Base-by-base conservation (phyloP, 2,797 vertebrate species). In the Bradypodion ventrale region DNA sequence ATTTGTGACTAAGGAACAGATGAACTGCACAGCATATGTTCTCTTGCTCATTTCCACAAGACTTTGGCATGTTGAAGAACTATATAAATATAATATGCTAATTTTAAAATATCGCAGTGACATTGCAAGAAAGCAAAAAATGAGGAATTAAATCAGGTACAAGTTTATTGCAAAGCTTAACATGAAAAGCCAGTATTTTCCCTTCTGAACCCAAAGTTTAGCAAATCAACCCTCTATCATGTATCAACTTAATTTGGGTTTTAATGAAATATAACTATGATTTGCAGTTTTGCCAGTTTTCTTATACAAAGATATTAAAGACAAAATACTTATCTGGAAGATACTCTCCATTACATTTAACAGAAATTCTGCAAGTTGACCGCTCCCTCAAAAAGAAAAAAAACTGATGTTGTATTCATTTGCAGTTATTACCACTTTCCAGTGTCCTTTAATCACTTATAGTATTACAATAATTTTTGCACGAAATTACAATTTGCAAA, bases 281-380 rank as follows among this genome's bases (percentile, higher is more conserved):
- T 68, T 89, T 32, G 72, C 66, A 52, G 75, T 75, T 84, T 84
- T 79, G 89, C 83, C 83, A 87, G 2, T 87, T 5, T 85, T 70
- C 59, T 90, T 89, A 78, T 19, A 1, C 63, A 93, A 90, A 81
- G 88, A 91, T 52, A 86, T 88, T 87, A 75, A 72, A 49, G 0
- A 27, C 52, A 81, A 93, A 93, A 94, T 85, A 93, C 85, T 90
- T 91, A 91, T 89, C 88, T 85, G 87, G 90, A 87, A 73, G 76
- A 62, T 86, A 85, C 15, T 65, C 27, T 85, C 84, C 83, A 87
- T 37, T 19, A 59, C 23, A 74, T 37, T 44, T 65, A 84, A 59
- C 6, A 85, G 59, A 63, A 79, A 77, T n/a, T 37, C 49, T 72
- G 23, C 68, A 52, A 72, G 68, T 83, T 80, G 12, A 49, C 5